These are phyloP conservation scores for Coronaproctus castanopsis DNA, from an alignment of 2,888 invertebrate genomes.

Conservation along the genomic window DNA sequence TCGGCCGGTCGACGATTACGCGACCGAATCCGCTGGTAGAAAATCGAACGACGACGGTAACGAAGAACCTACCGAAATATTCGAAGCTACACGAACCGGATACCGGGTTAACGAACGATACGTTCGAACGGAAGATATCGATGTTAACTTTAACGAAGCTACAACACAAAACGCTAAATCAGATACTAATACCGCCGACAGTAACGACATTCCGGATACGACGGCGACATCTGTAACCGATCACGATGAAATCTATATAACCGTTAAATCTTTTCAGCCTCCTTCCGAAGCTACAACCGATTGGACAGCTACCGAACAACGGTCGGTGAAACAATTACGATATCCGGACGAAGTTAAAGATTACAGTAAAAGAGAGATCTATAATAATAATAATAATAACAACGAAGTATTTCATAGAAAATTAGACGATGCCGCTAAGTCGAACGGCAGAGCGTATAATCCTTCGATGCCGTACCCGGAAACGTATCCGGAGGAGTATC, in stretches of 20 bases:
- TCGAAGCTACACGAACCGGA: not conserved
- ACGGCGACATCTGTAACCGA: not conserved
- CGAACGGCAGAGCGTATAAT: slow-evolving; percentile 2
- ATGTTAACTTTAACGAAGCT: no score
- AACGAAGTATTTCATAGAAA: no score
- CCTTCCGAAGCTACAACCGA: not conserved
- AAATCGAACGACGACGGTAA: not conserved
- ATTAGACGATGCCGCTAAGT: no score
- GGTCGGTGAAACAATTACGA: not conserved
- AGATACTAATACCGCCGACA: not conserved
- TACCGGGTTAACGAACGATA: not conserved
- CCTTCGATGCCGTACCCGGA: slow-evolving; percentile 15
- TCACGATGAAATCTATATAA: not conserved
- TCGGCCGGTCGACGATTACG: no score
- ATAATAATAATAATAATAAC: not conserved
- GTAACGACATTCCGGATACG: not conserved
- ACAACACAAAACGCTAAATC: no score
- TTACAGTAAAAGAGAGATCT: not conserved
- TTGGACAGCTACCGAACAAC: not conserved
- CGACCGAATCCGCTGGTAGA: not conserved
- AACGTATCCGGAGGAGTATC: slow-evolving; percentile 17
- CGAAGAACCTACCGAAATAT: not conserved
- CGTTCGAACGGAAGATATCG: not conserved
- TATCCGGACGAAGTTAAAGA: not conserved
- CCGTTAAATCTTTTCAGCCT: no score